Conservation (phyloP, 2,888 invertebrate species). For the Notocelia uddmanniana region DNA sequence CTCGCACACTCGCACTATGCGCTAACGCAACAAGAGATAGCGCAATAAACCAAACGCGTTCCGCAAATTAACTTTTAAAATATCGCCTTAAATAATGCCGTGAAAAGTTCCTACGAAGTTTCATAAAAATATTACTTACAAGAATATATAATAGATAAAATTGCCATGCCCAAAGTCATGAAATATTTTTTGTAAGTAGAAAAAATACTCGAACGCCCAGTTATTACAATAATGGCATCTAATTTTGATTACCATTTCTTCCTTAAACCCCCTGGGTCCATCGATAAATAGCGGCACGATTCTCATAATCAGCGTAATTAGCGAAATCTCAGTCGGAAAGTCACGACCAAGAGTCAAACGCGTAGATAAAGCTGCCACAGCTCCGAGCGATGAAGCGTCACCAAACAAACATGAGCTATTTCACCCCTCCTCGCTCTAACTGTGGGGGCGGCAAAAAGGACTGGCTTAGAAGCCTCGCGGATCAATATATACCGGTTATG, state of each 20-base stretch:
- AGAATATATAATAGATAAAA: no score
- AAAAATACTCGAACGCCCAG: neutral
- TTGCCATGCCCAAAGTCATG: no score
- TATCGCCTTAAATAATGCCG: no score
- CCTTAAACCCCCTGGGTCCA: slow-evolving; percentile 51
- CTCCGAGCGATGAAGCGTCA: slow-evolving; percentile 66
- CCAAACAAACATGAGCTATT: slow-evolving; percentile 62
- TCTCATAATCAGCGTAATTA: slow-evolving; percentile 83
- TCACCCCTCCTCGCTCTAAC: slow-evolving; percentile 45
- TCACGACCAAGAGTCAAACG: slow-evolving; percentile 81
- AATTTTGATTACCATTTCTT: slow-evolving; percentile 46
- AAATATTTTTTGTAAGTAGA: neutral
- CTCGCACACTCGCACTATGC: no score
- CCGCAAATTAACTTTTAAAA: no score
- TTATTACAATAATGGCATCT: slow-evolving; percentile 10
- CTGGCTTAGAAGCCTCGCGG: slow-evolving; percentile 49
- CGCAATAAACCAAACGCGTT: no score
- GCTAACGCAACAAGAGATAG: no score
- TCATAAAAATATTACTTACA: no score
- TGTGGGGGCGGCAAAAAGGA: slow-evolving; percentile 38
- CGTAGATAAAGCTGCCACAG: slow-evolving; percentile 79
- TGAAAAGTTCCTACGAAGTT: no score
- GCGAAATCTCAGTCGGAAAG: slow-evolving; percentile 80
- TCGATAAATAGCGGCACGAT: slow-evolving; percentile 62
- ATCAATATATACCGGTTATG: slow-evolving; percentile 63